A percentile compares a stretch with the other conserved stretches of the same genome.
Conservation (phyloP, 2,888 invertebrate species). For the Rotaria macrura region DNA sequence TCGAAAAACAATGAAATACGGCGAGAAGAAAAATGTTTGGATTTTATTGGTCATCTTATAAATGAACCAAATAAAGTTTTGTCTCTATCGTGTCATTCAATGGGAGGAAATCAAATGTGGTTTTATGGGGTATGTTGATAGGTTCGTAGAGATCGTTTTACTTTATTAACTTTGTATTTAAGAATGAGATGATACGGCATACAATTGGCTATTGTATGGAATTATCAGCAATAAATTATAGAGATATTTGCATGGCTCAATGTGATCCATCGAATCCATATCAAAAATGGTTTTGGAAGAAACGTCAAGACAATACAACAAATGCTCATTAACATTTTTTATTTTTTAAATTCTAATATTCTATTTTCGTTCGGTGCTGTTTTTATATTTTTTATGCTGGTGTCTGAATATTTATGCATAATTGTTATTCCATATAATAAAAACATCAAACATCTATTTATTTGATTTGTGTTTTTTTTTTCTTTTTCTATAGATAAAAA, state of each 20-base stretch:
- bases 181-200: constrained; percentile 29
- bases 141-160: background rate
- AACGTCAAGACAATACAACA: background rate
- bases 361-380: background rate
- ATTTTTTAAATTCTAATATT: background rate
- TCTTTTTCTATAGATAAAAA: background rate
- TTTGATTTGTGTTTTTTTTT: background rate
- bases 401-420: background rate
- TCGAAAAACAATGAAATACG: constrained; percentile 47
- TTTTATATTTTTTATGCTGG: background rate
- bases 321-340: background rate
- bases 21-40: constrained; percentile 48
- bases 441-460: background rate
- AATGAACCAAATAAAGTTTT: constrained; percentile 17
- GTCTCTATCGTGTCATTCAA: constrained; percentile 24
- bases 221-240: background rate
- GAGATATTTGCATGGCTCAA: constrained; percentile 17
- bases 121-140: background rate
- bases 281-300: constrained; percentile 33
- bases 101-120: constrained; percentile 11
- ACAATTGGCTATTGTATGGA: constrained; percentile 27
- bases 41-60: constrained; percentile 40
- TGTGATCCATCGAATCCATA: constrained; percentile 22
- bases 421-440: background rate
- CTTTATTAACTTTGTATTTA: background rate